These are phyloP conservation scores for Adelognathus sp. DNA, from an alignment of 2,888 invertebrate species.

Conservation along the genomic window DNA sequence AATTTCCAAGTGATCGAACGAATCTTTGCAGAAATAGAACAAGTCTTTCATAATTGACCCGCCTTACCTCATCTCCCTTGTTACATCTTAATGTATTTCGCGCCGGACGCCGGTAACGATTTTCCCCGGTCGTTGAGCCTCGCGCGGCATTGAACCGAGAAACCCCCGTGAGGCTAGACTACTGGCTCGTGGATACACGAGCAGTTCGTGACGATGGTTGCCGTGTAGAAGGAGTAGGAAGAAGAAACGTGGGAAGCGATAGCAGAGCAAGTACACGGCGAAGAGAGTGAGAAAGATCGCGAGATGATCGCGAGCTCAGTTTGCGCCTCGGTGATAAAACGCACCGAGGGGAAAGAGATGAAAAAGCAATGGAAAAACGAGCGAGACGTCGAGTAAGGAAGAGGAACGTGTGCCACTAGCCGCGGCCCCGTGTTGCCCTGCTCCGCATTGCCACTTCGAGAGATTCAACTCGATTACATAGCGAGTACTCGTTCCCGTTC, in stretches of 20 bases:
- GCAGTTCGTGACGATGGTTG: slow-evolving; percentile 33
- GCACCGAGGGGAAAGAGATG: slow-evolving; percentile 15
- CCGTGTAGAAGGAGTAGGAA: slow-evolving; percentile 4
- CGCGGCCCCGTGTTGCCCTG: slow-evolving; percentile 74
- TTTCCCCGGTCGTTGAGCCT: slow-evolving; percentile 57
- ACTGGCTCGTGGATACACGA: slow-evolving; percentile 18
- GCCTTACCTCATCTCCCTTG: slow-evolving; percentile 14
- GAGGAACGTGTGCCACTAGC: slow-evolving; percentile 73
- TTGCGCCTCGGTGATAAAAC: slow-evolving; percentile 25
- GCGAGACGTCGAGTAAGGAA: slow-evolving; percentile 54
- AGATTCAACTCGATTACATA: slow-evolving; percentile 64
- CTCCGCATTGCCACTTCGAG: slow-evolving; percentile 74
- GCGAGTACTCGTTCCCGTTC: slow-evolving; percentile 58
- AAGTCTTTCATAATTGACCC: slow-evolving; percentile 14
- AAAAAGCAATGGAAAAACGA: not conserved
- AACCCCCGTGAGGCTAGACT: slow-evolving; percentile 22
- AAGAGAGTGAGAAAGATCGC: slow-evolving; percentile 55
- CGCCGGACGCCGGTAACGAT: slow-evolving; percentile 39
- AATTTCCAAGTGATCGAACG: slow-evolving; percentile 17
- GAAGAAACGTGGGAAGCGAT: slow-evolving; percentile 62
- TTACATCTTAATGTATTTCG: not conserved
- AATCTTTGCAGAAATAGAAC: slow-evolving; percentile 17
- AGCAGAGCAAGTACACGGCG: slow-evolving; percentile 28
- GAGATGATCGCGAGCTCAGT: slow-evolving; percentile 31
- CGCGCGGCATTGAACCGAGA: slow-evolving; percentile 62